phyloP scores from a whole-genome alignment of 2,113 vertebrate genomes.

The Nothobranchius furzeri region DNA sequence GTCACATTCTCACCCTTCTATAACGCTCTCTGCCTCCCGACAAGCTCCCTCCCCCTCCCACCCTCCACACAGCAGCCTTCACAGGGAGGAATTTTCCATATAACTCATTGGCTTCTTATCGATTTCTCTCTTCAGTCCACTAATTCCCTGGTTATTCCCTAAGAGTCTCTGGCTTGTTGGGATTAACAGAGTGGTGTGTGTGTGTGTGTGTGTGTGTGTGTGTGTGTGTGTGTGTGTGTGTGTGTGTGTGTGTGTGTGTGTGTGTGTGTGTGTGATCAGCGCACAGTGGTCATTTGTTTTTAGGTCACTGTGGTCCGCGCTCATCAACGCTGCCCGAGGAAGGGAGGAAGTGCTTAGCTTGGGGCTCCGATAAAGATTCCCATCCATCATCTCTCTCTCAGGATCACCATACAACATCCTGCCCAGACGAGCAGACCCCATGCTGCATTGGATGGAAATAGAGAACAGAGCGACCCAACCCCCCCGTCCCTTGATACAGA shows the following conservation, averaged over 20 bases:
- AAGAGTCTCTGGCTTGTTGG: slow-evolving; percentile 71
- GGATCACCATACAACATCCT: slow-evolving; percentile 70
- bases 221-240: slow-evolving; percentile 27
- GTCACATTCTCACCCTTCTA: slow-evolving; percentile 33
- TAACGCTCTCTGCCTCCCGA: slow-evolving; percentile 20
- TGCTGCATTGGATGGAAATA: slow-evolving; percentile 49
- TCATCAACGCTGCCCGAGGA: slow-evolving; percentile 77
- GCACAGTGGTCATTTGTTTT: slow-evolving; percentile 58
- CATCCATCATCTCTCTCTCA: slow-evolving; percentile 74
- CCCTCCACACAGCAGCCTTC: slow-evolving; percentile 52
- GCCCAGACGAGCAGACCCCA: slow-evolving; percentile 48
- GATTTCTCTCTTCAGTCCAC: slow-evolving; percentile 73
- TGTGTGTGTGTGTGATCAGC: slow-evolving; percentile 43
- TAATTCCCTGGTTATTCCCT: slow-evolving; percentile 80
- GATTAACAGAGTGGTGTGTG: slow-evolving; percentile 64
- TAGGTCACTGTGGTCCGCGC: slow-evolving; percentile 74
- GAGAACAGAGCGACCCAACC: slow-evolving; percentile 52
- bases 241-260: slow-evolving; percentile 26
- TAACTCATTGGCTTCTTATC: slow-evolving; percentile 77
- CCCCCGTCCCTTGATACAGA: slow-evolving; percentile 11
- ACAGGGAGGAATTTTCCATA: slow-evolving; percentile 75
- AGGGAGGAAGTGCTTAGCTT: slow-evolving; percentile 78
- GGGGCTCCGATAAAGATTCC: slow-evolving; percentile 75
- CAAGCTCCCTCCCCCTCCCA: neutral
- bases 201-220: slow-evolving; percentile 40